These are phyloP conservation scores for Tetragonula carbonaria DNA, from an alignment of 2,888 invertebrate species.

Conservation along the genomic window DNA sequence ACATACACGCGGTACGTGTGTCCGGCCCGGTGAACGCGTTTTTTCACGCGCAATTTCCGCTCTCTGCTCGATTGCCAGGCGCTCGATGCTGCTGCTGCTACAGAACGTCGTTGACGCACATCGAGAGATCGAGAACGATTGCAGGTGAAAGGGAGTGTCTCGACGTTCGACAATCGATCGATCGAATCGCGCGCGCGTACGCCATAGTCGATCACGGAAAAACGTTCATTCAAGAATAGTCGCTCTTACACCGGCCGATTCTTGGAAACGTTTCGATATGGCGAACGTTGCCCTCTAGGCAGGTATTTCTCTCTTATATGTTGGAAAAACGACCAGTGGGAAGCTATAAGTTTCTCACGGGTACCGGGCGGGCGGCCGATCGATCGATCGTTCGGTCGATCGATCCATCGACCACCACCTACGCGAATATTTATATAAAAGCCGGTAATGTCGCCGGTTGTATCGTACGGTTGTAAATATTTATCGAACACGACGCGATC, in stretches of 20 bases:
- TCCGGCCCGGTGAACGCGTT: constrained; percentile 11
- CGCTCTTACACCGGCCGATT: background rate
- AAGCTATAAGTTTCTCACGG: constrained; percentile 46
- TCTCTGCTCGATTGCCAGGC: background rate
- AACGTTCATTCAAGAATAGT: background rate
- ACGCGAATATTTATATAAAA: constrained; percentile 39
- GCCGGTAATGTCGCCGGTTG: background rate
- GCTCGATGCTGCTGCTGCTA: background rate
- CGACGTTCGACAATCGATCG: constrained; percentile 39
- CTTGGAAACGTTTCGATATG: constrained; percentile 24
- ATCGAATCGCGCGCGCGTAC: background rate
- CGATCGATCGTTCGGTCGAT: constrained; percentile 13
- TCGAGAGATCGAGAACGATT: constrained; percentile 32
- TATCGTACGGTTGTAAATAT: constrained; percentile 26
- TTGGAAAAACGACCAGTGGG: constrained; percentile 20
- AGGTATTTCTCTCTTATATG: constrained; percentile 29
- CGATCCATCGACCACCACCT: constrained; percentile 34
- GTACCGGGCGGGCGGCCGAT: constrained; percentile 5
- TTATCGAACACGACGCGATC: constrained; percentile 36
- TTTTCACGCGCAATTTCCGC: constrained; percentile 40
- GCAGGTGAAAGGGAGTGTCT: constrained; percentile 52
- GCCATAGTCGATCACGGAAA: constrained; percentile 1
- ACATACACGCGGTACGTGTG: constrained; percentile 40
- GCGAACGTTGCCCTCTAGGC: constrained; percentile 42
- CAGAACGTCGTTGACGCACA: background rate